A percentile compares a stretch with the other conserved stretches of the same genome.
These are phyloP conservation scores for Carapus acus DNA, from an alignment of 2,797 vertebrate species.

Conservation along the genomic window DNA sequence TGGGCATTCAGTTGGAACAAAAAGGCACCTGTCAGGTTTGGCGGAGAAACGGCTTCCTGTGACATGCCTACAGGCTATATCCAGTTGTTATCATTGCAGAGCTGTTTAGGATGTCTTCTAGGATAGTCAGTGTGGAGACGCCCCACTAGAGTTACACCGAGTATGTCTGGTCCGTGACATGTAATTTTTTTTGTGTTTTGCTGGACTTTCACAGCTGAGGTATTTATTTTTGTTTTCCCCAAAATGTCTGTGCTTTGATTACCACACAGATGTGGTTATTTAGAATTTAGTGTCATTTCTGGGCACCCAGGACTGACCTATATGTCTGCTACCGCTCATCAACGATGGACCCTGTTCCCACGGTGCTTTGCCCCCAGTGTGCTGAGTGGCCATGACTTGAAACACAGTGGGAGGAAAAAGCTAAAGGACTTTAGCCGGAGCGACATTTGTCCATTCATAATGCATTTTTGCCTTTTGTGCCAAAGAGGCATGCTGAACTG, in stretches of 20 bases:
- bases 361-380: slow-evolving; percentile 38
- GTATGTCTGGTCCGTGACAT: slow-evolving; percentile 32
- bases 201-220: slow-evolving; percentile 16
- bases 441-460: slow-evolving; percentile 22
- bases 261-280: slow-evolving; percentile 23
- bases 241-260: slow-evolving; percentile 21
- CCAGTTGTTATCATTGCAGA: slow-evolving; percentile 56
- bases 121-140: slow-evolving; percentile 40
- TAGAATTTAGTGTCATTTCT: slow-evolving; percentile 17
- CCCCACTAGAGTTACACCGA: slow-evolving; percentile 51
- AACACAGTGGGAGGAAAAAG: slow-evolving; percentile 22
- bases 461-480: slow-evolving; percentile 34
- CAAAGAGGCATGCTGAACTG: slow-evolving; percentile 27
- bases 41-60: slow-evolving; percentile 50
- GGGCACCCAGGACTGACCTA: not conserved
- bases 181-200: slow-evolving; percentile 24
- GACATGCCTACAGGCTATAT: slow-evolving; percentile 56
- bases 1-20: slow-evolving; percentile 60
- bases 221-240: slow-evolving; percentile 10
- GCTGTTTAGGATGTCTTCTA: slow-evolving; percentile 53
- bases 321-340: slow-evolving; percentile 14
- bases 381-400: slow-evolving; percentile 44
- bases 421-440: slow-evolving; percentile 17
- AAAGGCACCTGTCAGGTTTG: slow-evolving; percentile 63
- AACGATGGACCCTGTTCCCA: slow-evolving; percentile 42